phyloP scores from a whole-genome alignment of 2,113 vertebrate species.

The Carassius gibelio region DNA sequence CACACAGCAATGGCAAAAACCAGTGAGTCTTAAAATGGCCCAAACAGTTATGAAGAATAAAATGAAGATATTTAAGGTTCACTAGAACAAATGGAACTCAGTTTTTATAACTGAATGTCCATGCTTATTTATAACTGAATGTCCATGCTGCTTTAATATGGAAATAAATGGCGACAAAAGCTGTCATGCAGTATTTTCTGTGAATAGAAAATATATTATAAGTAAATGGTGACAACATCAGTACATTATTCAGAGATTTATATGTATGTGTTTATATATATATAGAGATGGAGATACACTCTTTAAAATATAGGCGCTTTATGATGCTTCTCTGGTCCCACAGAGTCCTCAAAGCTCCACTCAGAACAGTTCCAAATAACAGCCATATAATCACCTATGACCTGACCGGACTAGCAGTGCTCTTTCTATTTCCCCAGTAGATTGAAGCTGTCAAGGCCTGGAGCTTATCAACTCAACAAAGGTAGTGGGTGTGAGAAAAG shows the following conservation, averaged over 20 bases:
- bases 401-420: conserved; percentile 15
- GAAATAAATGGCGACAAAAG: neutral
- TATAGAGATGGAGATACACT: too few species aligned
- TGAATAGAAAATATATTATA: too few species aligned
- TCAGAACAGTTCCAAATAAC: conserved; percentile 40
- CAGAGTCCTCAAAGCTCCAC: conserved; percentile 12
- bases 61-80: neutral
- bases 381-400: conserved; percentile 46
- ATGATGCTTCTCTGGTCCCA: neutral
- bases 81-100: neutral
- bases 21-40: neutral
- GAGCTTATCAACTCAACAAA: conserved; percentile 20
- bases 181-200: neutral
- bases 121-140: neutral
- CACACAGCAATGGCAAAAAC: neutral
- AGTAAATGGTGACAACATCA: too few species aligned
- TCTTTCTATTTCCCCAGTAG: conserved; percentile 40
- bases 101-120: neutral
- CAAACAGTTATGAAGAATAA: neutral
- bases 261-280: too few species aligned
- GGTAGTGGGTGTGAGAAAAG: neutral
- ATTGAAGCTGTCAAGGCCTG: conserved; percentile 24
- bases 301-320: too few species aligned
- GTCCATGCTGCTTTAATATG: neutral
- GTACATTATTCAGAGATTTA: too few species aligned